Evolutionary conservation across 2,113 vertebrate species (phyloP).

Genomic region (Numenius arquata): DNA sequence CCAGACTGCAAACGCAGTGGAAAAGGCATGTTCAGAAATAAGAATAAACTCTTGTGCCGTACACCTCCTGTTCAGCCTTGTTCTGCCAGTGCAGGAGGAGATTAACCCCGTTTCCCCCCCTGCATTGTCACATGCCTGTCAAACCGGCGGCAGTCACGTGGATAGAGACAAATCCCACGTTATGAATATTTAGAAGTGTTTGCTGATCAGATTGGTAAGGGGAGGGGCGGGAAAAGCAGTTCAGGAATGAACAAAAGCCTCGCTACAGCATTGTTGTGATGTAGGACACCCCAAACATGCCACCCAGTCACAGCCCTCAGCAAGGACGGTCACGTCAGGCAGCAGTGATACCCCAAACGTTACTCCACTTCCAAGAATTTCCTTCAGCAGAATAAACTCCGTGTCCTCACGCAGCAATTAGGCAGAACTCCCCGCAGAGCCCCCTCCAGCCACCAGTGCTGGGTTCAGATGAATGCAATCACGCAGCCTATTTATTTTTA

Average conservation of each 20-base stretch:
- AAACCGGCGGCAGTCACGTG: neutral
- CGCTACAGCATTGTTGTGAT: neutral
- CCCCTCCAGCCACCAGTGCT: accelerated
- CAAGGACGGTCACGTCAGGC: neutral
- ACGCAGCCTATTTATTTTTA: neutral
- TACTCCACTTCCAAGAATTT: neutral
- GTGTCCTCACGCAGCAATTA: neutral
- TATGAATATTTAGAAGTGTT: neutral
- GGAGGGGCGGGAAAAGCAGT: neutral
- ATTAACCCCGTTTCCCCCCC: neutral
- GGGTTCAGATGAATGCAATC: neutral
- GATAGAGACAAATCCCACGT: neutral
- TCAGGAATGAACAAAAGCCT: neutral
- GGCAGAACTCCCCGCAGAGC: neutral
- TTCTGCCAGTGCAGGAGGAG: neutral
- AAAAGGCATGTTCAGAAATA: neutral
- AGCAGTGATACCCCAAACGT: neutral
- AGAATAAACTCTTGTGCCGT: neutral
- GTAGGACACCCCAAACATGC: neutral
- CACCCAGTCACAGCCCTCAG: neutral
- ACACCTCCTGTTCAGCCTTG: neutral
- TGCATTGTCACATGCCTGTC: neutral
- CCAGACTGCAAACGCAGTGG: neutral
- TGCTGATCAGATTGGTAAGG: neutral
- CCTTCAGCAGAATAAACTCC: neutral